These are phyloP conservation scores for Helleia helle DNA, from an alignment of 2,888 invertebrate species.

Conservation along the genomic window DNA sequence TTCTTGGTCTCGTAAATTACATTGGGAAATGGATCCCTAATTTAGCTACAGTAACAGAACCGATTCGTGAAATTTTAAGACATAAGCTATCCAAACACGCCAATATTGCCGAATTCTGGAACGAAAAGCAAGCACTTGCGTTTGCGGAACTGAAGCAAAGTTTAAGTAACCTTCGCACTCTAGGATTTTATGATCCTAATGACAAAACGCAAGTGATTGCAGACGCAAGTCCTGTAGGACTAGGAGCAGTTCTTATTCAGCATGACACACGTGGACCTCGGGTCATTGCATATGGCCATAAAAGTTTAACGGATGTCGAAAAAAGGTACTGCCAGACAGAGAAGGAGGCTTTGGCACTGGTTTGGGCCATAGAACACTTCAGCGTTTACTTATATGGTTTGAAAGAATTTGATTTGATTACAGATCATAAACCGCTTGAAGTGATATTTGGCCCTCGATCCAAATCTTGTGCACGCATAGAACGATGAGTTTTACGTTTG, in stretches of 20 bases:
- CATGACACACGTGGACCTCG: slow-evolving; percentile 17
- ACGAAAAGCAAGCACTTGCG: too few species aligned
- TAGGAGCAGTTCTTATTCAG: slow-evolving; percentile 22
- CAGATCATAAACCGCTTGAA: slow-evolving; percentile 34
- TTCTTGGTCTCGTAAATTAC: slow-evolving; percentile 20
- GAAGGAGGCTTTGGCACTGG: slow-evolving; percentile 26
- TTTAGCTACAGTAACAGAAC: slow-evolving; percentile 17
- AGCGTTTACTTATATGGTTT: slow-evolving; percentile 19
- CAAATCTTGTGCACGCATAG: slow-evolving; percentile 32
- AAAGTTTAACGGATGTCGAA: slow-evolving; percentile 23
- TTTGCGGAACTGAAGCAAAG: too few species aligned
- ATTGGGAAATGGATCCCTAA: slow-evolving; percentile 21
- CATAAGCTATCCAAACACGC: too few species aligned
- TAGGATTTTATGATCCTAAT: slow-evolving; percentile 20
- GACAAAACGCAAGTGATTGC: slow-evolving; percentile 21
- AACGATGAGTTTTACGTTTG: slow-evolving; percentile 30
- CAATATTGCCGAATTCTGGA: too few species aligned
- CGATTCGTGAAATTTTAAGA: too few species aligned
- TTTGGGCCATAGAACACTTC: slow-evolving; percentile 25
- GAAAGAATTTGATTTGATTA: slow-evolving; percentile 26
- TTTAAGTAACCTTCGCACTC: slow-evolving; percentile 10
- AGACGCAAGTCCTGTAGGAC: slow-evolving; percentile 22
- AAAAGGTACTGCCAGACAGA: slow-evolving; percentile 26
- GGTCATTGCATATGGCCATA: slow-evolving; percentile 27
- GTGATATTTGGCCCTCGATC: slow-evolving; percentile 26